A percentile compares a stretch with the other conserved stretches of the same genome.
These are phyloP conservation scores for Tauraco erythrolophus DNA, from an alignment of 2,113 vertebrate genomes.

Conservation along the genomic window DNA sequence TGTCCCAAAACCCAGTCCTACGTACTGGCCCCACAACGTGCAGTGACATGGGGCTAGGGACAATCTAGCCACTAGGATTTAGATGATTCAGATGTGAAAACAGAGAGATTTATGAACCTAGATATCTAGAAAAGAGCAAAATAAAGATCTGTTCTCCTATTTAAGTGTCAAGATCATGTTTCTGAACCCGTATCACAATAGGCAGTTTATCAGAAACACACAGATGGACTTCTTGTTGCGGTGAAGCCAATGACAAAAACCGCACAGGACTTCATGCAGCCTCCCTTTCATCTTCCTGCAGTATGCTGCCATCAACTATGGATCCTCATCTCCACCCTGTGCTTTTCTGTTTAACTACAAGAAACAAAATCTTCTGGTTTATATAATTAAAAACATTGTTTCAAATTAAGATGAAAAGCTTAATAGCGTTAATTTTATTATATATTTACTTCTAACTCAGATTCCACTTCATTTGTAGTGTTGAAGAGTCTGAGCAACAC, in stretches of 20 bases:
- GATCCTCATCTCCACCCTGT: neutral
- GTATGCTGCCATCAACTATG: rapidly evolving
- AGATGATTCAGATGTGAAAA: neutral
- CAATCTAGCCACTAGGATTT: neutral
- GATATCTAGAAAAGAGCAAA: neutral
- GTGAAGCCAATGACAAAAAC: neutral
- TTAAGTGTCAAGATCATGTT: neutral
- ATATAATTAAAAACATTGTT: neutral
- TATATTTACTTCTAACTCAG: neutral
- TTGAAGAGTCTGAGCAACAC: neutral
- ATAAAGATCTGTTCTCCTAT: neutral
- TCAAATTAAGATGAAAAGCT: neutral
- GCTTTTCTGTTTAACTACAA: neutral
- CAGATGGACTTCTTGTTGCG: neutral
- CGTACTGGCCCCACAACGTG: neutral
- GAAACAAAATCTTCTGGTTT: neutral
- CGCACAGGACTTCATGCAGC: neutral
- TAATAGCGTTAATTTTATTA: neutral
- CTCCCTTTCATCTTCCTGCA: neutral
- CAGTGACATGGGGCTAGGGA: neutral
- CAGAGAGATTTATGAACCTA: neutral
- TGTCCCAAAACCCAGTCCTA: neutral
- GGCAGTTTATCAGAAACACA: neutral
- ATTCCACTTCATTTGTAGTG: neutral
- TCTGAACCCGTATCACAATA: neutral